A percentile compares a stretch with the other conserved stretches of the same genome.
phyloP scores from a whole-genome alignment of 2,113 vertebrate species.

The Axis porcinus region DNA sequence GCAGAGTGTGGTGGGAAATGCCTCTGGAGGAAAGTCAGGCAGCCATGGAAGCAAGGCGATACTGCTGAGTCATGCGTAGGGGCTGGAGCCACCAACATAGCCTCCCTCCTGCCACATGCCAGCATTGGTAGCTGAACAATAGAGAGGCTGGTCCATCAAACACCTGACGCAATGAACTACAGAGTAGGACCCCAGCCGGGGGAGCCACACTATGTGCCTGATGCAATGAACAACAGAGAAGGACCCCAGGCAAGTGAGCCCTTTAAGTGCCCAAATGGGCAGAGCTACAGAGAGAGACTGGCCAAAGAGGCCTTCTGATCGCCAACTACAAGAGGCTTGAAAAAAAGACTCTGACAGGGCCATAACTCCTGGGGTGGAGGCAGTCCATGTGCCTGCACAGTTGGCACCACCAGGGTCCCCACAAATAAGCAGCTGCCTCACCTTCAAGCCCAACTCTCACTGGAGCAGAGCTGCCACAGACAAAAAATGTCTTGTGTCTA shows the following conservation, averaged over 20 bases:
- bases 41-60: background rate
- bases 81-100: background rate
- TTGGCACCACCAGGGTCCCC: background rate
- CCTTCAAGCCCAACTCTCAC: background rate
- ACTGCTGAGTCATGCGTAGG: background rate
- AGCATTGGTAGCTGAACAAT: background rate
- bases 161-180: background rate
- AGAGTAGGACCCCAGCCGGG: background rate
- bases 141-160: background rate
- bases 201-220: background rate
- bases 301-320: background rate
- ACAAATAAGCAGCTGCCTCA: background rate
- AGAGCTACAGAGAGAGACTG: background rate
- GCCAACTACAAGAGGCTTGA: background rate
- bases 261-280: background rate
- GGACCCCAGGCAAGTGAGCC: background rate
- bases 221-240: background rate
- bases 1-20: background rate
- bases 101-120: background rate
- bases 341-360: background rate
- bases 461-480: background rate
- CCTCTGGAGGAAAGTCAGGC: background rate
- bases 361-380: background rate
- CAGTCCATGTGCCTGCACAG: background rate
- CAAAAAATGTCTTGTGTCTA: background rate